These are phyloP conservation scores for Drosophila teissieri DNA, from an alignment of 1,140 invertebrate species.

Conservation along the genomic window DNA sequence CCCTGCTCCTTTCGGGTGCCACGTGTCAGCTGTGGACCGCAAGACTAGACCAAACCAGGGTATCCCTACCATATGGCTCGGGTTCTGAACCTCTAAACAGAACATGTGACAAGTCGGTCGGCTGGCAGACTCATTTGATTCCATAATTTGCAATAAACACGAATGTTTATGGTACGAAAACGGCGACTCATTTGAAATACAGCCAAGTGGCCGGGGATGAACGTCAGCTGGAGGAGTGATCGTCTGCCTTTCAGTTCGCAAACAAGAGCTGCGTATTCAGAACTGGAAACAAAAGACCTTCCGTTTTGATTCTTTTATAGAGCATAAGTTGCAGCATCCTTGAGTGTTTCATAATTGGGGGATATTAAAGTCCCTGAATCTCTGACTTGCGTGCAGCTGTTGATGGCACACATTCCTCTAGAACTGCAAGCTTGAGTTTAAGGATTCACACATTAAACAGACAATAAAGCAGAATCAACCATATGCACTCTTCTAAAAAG, in stretches of 20 bases:
- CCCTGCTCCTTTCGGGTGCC: constrained; percentile 11
- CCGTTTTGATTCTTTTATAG: constrained; percentile 22
- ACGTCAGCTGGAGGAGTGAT: constrained; percentile 34
- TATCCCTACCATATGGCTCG: constrained; percentile 51
- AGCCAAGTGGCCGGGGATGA: constrained; percentile 16
- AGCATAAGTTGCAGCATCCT: background rate
- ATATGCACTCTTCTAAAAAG: background rate
- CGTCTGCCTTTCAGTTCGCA: constrained; percentile 1
- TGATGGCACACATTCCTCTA: no score
- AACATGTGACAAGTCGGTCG: constrained; percentile 59
- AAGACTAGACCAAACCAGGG: constrained; percentile 44
- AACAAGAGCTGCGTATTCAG: background rate
- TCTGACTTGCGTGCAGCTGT: no score
- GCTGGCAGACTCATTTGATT: constrained; percentile 33
- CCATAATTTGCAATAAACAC: constrained; percentile 76
- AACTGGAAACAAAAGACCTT: constrained; percentile 16
- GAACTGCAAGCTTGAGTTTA: no score
- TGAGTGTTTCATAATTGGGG: constrained; percentile 3
- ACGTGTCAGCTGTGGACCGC: constrained; percentile 65
- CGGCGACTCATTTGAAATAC: constrained; percentile 32
- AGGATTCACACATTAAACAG: no score
- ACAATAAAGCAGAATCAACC: no score
- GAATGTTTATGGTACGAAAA: constrained; percentile 67
- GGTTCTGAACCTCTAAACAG: background rate
- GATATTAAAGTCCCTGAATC: background rate